A percentile compares a stretch with the other conserved stretches of the same genome.
Conservation (phyloP, 2,113 vertebrate species). For the Peromyscus maniculatus region DNA sequence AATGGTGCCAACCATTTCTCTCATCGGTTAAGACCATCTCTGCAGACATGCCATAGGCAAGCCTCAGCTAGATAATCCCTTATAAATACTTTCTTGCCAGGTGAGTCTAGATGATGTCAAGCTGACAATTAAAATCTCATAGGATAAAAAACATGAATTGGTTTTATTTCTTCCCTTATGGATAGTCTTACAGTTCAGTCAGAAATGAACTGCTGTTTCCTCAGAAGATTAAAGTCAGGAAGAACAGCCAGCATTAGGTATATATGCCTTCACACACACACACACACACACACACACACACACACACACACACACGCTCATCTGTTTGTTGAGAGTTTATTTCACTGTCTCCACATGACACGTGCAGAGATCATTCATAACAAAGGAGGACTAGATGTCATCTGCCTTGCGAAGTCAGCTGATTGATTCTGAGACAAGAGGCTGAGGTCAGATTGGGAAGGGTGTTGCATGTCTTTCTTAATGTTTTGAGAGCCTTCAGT, state of each 20-base stretch:
- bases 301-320: too few relatives aligned
- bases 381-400: neutral
- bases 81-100: neutral
- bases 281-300: neutral
- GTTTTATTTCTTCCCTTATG: neutral
- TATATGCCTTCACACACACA: too few relatives aligned
- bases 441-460: neutral
- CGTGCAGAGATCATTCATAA: neutral
- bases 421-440: neutral
- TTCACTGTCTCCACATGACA: neutral
- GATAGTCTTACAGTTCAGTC: neutral
- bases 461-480: neutral
- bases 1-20: neutral
- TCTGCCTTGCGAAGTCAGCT: neutral
- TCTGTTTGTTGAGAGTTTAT: too few relatives aligned
- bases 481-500: neutral
- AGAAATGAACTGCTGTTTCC: neutral
- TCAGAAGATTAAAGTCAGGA: neutral
- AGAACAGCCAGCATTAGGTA: neutral
- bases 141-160: neutral
- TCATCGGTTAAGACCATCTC: neutral
- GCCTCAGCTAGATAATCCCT: too few relatives aligned
- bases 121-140: neutral
- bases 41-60: too few relatives aligned
- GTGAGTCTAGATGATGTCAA: neutral